Percentiles rank a stretch among this genome's conserved stretches.
Evolutionary conservation across 2,888 invertebrate species (phyloP).

Genomic region (Ophion ellenae): DNA sequence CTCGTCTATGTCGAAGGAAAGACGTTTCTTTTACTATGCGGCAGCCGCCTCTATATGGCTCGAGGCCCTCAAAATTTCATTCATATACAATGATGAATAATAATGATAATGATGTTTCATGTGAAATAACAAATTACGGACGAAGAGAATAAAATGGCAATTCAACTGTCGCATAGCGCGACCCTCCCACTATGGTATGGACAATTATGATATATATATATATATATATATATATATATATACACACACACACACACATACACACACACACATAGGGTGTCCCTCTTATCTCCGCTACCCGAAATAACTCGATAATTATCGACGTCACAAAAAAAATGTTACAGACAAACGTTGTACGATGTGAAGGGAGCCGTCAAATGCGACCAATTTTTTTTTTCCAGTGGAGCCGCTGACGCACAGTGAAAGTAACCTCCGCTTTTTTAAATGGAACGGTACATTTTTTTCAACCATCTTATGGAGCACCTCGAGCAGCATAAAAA

Average conservation of each 20-base stretch:
- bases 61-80: slow-evolving; percentile 59
- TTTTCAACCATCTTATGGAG: too few species aligned
- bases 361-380: too few species aligned
- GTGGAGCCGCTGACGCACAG: too few species aligned
- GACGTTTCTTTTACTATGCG: slow-evolving; percentile 37
- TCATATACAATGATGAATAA: slow-evolving; percentile 30
- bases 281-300: too few species aligned
- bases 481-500: too few species aligned
- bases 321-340: too few species aligned
- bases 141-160: slow-evolving; percentile 54
- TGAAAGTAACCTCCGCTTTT: too few species aligned
- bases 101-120: slow-evolving; percentile 21
- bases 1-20: slow-evolving; percentile 35
- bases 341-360: too few species aligned
- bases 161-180: slow-evolving; percentile 58
- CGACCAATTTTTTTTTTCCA: too few species aligned
- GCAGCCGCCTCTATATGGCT: slow-evolving; percentile 66
- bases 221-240: slow-evolving; percentile 35
- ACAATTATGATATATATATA: slow-evolving; percentile 30
- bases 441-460: too few species aligned
- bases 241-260: background rate
- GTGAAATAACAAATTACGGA: slow-evolving; percentile 30
- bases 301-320: too few species aligned
- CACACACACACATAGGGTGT: too few species aligned
- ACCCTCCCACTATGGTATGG: slow-evolving; percentile 34